Base-by-base conservation (phyloP, 2,888 invertebrate genomes). In the Diarsia mendica region DNA sequence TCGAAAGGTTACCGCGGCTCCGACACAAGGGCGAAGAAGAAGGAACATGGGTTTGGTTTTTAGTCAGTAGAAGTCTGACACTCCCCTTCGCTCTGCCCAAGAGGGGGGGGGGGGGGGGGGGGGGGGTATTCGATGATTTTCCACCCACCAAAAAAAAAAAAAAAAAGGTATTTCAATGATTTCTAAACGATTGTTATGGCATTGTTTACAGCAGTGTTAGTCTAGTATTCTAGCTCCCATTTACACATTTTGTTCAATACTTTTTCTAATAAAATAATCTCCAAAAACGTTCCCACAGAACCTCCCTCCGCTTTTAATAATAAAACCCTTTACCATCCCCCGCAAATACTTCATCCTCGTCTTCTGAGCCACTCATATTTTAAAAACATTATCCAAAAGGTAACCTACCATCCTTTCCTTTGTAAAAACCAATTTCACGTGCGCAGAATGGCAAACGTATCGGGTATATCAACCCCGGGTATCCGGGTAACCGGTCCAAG, bases 401-500 rank as follows among this genome's bases (percentile, higher is more conserved):
- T n/a, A 71, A 67, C n/a, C 15, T 55, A 20, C 44, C 46, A 74
- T 73, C 55, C 68, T 69, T 71, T 67, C 49, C 75, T 81, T 79
- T 74, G 61, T 72, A 58, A 58, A 71, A 75, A 80, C 67, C 61
- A 74, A 72, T 83, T 67, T 60, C 28, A 80, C 75, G 75, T 80
- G 78, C 49, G 11, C 46, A 55, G 75, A 80, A 80, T 72, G 66
- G 74, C 72, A 70, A 86, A 75, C 74, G 70, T 86, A 72, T 79
- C 70, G 66, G 55, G 67, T 77, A 33, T 75, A 79, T 72, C 72
- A 63, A 61, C 66, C 55, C 68, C 75, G 64, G 66, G 65, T 65
- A 79, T 8, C 74, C 66, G 39, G 55, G 66, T 67, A 48, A 66
- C 64, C 28, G 76, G 70, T 53, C 58, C 13, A 49, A 71, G 60